Evolutionary conservation across 1,140 invertebrate species (phyloP).

Genomic region (Drosophila bipectinata): DNA sequence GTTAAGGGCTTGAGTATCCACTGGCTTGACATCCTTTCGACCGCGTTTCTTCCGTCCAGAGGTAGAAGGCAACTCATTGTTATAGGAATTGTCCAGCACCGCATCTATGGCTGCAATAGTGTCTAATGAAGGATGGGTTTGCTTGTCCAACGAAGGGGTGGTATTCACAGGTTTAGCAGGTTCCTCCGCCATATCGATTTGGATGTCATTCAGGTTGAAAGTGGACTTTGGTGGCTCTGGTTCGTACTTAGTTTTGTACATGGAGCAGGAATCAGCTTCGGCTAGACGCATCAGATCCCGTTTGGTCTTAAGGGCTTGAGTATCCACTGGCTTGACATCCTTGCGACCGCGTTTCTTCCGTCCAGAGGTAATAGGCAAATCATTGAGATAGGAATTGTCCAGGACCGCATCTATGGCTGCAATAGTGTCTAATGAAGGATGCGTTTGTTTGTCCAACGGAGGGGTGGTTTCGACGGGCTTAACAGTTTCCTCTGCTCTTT

Average conservation of each 20-base stretch:
- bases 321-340: neutral
- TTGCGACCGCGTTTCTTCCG: neutral
- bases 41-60: neutral
- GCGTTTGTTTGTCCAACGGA: no score
- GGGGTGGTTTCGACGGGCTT: no score
- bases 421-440: no score
- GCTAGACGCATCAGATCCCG: slow-evolving; percentile 5
- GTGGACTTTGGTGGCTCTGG: neutral
- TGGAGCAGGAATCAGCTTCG: neutral
- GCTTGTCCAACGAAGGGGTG: no score
- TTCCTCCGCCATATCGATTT: no score
- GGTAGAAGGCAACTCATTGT: neutral
- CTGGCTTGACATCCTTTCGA: neutral
- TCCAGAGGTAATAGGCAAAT: neutral
- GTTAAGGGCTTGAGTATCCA: neutral
- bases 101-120: no score
- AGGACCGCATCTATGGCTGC: no score
- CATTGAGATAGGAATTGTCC: neutral
- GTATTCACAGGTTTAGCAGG: no score
- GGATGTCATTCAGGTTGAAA: neutral
- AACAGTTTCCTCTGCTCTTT: neutral
- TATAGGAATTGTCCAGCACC: neutral
- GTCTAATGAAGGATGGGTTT: no score
- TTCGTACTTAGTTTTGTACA: neutral
- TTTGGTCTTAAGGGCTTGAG: neutral